A percentile compares a stretch with the other conserved stretches of the same genome.
Evolutionary conservation across 2,113 vertebrate genomes (phyloP).

Genomic region (Gnathonemus longibarbis): DNA sequence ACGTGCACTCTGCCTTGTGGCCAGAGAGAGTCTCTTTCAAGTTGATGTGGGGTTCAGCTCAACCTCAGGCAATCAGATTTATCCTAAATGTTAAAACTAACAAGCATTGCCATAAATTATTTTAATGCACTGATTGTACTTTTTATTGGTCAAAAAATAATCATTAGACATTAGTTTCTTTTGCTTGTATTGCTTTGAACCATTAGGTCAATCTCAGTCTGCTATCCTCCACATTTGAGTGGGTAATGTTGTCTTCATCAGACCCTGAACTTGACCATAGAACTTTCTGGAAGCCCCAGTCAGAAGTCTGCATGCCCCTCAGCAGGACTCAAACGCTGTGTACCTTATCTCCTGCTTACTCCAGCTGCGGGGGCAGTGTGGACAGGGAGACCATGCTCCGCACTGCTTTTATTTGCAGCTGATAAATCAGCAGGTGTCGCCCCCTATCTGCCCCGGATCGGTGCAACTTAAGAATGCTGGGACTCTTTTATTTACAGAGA

Average conservation of each 20-base stretch:
- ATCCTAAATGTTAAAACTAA: background rate
- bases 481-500: conserved; percentile 36
- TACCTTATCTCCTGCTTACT: conserved; percentile 49
- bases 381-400: conserved; percentile 63
- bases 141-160: conserved; percentile 57
- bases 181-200: conserved; percentile 69
- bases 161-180: conserved; percentile 84
- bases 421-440: conserved; percentile 63
- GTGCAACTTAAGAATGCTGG: conserved; percentile 44
- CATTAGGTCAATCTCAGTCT: conserved; percentile 80
- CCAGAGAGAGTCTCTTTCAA: background rate
- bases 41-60: background rate
- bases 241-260: conserved; percentile 85
- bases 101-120: background rate
- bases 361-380: conserved; percentile 54
- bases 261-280: conserved; percentile 80
- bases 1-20: background rate
- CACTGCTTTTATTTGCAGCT: conserved; percentile 63
- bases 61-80: background rate
- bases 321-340: conserved; percentile 57
- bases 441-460: conserved; percentile 34
- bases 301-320: conserved; percentile 49
- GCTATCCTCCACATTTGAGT: conserved; percentile 60
- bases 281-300: conserved; percentile 78
- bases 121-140: background rate